Conservation (phyloP, 2,888 invertebrate genomes). For the Gortyna flavago region DNA sequence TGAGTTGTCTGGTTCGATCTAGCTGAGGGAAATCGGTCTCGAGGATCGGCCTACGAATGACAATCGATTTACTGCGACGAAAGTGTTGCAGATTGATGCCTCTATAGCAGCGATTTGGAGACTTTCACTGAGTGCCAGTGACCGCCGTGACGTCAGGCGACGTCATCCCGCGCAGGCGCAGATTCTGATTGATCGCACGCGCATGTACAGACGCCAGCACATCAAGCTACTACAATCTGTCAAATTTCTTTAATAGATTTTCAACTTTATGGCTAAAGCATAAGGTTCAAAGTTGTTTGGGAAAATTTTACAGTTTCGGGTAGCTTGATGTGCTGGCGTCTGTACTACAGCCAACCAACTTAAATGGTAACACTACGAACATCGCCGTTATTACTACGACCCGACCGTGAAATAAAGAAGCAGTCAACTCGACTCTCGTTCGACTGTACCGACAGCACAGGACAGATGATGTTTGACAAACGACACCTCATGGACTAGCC, state of each 20-base stretch:
- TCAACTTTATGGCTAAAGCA: no score
- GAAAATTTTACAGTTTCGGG: no score
- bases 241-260: no score
- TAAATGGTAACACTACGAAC: not conserved
- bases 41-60: slow-evolving; percentile 79
- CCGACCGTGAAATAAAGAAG: no score
- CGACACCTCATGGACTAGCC: slow-evolving; percentile 26
- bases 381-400: not conserved
- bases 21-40: slow-evolving; percentile 75
- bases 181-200: slow-evolving; percentile 53
- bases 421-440: not conserved
- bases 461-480: slow-evolving; percentile 38
- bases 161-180: slow-evolving; percentile 62
- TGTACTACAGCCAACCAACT: not conserved
- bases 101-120: slow-evolving; percentile 73
- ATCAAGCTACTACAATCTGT: no score
- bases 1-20: slow-evolving; percentile 53
- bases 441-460: not conserved
- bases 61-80: slow-evolving; percentile 84
- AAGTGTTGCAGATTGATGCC: slow-evolving; percentile 86
- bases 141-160: slow-evolving; percentile 73
- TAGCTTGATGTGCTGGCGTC: no score
- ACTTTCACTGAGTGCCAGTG: slow-evolving; percentile 85
- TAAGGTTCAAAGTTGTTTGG: no score
- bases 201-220: no score